These are phyloP conservation scores for Papilio xuthus DNA, from an alignment of 1,140 invertebrate genomes.

Conservation along the genomic window DNA sequence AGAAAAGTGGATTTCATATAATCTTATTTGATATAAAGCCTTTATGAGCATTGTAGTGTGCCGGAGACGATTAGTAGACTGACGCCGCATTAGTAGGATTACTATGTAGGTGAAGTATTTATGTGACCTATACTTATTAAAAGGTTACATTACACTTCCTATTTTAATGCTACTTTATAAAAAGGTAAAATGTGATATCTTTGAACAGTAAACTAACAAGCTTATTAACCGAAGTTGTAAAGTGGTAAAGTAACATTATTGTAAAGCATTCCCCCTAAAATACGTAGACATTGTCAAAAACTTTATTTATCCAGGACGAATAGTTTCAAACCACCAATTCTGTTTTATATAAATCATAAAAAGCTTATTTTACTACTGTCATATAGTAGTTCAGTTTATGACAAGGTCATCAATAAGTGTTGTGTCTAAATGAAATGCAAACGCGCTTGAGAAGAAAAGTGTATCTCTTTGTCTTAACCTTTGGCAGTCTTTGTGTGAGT, in stretches of 20 bases:
- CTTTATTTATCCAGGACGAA: not conserved
- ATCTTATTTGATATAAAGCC: conserved; percentile 1
- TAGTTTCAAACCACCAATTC: no score
- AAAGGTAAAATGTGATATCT: not conserved
- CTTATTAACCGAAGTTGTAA: no score
- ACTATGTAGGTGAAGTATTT: not conserved
- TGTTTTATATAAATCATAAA: not conserved
- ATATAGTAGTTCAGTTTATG: not conserved
- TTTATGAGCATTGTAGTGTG: conserved; percentile 12
- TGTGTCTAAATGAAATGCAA: conserved; percentile 10
- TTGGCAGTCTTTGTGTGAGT: not conserved
- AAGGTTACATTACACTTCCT: not conserved
- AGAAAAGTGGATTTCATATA: conserved; percentile 9
- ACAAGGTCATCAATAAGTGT: not conserved
- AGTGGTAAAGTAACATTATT: no score
- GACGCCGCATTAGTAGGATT: conserved; percentile 4
- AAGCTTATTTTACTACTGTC: not conserved
- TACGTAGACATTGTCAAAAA: not conserved
- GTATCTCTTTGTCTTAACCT: not conserved
- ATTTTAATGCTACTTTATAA: not conserved
- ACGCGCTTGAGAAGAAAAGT: not conserved
- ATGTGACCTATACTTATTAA: not conserved
- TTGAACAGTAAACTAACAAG: no score
- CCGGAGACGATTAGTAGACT: not conserved
- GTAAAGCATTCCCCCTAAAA: no score